Base-by-base conservation (phyloP, 2,888 invertebrate genomes). In the Pharmacophagus antenor region DNA sequence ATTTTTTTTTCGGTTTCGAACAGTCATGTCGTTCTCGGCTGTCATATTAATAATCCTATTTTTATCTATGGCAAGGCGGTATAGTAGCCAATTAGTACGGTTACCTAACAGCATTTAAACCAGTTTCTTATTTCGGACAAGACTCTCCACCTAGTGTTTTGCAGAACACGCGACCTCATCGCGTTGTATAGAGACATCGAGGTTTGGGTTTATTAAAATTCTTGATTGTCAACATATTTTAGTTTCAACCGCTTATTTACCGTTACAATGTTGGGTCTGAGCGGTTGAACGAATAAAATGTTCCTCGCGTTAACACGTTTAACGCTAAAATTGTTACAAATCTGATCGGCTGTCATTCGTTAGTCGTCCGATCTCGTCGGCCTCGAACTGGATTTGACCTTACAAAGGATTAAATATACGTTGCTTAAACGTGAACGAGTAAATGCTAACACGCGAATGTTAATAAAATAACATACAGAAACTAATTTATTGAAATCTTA, bases 311-410 rank as follows among this genome's bases (percentile, higher is more conserved):
- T 27, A 18, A n/a, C n/a, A n/a, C 48, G 5, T n/a, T 22, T 23
- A 8, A 20, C 17, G 23, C 18, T 27, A 18, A 0, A 53, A 49
- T 53, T 27, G 25, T 23, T 42, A 56, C 22, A 56, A 44, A 48
- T 56, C 48, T 41, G 41, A 23, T 18, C 46, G 21, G 41, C 17
- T 22, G n/a, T 21, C 22, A 56, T 53, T 31, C 52, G 27, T 47
- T 41, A 46, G n/a, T n/a, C 15, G 56, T 56, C 31, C 61, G 54
- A 65, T 62, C 63, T 54, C 60, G 57, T 49, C 56, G 62, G 61
- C 67, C 67, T 66, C 63, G 66, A 65, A 65, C 57, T 58, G 44
- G 17, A 17, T 47, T 47, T 65, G 63, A 66, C 66, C 66, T 67
- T 65, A 52, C 52, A 63, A 62, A 65, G 63, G 60, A 63, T 64